Evolutionary conservation across 2,888 invertebrate species (phyloP).

Genomic region (Clusia tigrina): DNA sequence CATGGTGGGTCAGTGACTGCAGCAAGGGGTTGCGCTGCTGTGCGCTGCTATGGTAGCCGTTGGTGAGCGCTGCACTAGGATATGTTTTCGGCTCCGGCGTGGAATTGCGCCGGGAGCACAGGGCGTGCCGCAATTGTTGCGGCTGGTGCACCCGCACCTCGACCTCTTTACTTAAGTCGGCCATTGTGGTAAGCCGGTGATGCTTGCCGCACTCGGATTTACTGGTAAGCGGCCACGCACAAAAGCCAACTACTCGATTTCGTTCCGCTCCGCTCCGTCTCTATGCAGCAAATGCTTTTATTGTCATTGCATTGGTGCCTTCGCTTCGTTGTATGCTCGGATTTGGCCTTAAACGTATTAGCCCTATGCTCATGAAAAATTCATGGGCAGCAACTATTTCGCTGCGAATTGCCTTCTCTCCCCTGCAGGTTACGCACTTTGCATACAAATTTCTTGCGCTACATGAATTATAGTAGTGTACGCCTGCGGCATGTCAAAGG

Average conservation of each 20-base stretch:
- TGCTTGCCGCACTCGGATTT: not conserved
- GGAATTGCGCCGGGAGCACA: constrained; percentile 29
- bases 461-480: not conserved
- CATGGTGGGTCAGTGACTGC: constrained; percentile 54
- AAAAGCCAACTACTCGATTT: too few relatives aligned
- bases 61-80: constrained; percentile 10
- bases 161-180: not conserved
- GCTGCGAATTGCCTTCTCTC: not conserved
- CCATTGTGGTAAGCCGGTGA: not conserved
- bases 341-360: not conserved
- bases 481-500: constrained; percentile 12
- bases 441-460: constrained; percentile 23
- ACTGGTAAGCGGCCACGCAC: too few relatives aligned
- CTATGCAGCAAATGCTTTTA: too few relatives aligned
- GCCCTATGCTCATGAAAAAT: constrained; percentile 24
- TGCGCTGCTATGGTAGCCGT: constrained; percentile 28
- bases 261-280: too few relatives aligned
- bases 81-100: constrained; percentile 32
- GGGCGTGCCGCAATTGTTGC: constrained; percentile 42
- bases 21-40: constrained; percentile 49
- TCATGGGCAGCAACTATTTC: constrained; percentile 4
- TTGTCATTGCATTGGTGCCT: not conserved
- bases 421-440: constrained; percentile 17
- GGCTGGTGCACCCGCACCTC: constrained; percentile 36
- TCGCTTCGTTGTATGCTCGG: not conserved